A percentile compares a stretch with the other conserved stretches of the same genome.
Evolutionary conservation across 2,888 invertebrate species (phyloP).

Genomic region (Drepana falcataria): DNA sequence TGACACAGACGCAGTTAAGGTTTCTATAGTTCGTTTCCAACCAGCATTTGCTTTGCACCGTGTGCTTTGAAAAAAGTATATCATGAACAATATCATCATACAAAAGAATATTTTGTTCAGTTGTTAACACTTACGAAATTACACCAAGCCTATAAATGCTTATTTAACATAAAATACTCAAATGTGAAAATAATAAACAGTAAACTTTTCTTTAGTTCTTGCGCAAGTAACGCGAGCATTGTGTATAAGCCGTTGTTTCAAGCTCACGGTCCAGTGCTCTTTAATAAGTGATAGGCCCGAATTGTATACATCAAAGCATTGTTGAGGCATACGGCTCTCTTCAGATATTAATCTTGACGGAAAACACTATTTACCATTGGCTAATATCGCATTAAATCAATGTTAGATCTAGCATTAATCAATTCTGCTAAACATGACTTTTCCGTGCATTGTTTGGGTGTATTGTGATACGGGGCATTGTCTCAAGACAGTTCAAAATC

Average conservation of each 20-base stretch:
- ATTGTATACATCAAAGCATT: constrained; percentile 28
- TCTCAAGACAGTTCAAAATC: not conserved
- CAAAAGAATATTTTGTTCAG: no score
- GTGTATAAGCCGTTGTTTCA: constrained; percentile 42
- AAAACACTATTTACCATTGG: constrained; percentile 10
- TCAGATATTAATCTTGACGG: constrained; percentile 7
- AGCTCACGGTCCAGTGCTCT: constrained; percentile 33
- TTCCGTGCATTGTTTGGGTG: constrained; percentile 60
- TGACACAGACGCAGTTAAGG: no score
- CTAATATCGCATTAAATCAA: constrained; percentile 14
- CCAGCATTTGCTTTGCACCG: no score
- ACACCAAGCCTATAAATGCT: no score
- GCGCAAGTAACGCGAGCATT: constrained; percentile 39
- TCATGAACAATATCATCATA: no score
- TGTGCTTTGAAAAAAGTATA: no score
- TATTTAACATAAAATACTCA: no score
- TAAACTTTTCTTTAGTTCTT: constrained; percentile 11
- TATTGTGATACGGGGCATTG: constrained; percentile 1
- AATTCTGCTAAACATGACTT: constrained; percentile 44
- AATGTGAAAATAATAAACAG: no score
- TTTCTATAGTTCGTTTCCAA: no score
- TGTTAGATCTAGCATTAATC: constrained; percentile 53
- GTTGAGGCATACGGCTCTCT: constrained; percentile 2
- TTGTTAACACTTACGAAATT: no score
- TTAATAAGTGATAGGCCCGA: constrained; percentile 32